Base-by-base conservation (phyloP, 2,888 invertebrate species). In the Parapristionchus giblindavisi region DNA sequence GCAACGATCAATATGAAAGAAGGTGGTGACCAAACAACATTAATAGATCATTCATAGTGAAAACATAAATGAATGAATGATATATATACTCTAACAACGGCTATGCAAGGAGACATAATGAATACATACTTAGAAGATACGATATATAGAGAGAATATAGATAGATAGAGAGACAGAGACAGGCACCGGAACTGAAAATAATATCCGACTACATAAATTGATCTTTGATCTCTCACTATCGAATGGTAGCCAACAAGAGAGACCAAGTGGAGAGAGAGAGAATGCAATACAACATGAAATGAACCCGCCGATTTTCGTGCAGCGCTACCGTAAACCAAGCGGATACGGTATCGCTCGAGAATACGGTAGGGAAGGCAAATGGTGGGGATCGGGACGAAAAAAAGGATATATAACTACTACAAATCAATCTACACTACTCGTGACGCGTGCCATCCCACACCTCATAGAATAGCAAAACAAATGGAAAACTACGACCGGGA, bases 71-170 rank as follows among this genome's bases (percentile, higher is more conserved):
- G n/a, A n/a, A n/a, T n/a, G n/a, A n/a, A n/a, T n/a, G n/a, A n/a
- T 27, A 63, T 63, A 32, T 27, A 63, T 40, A 63, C 63, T 63
- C 63, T 63, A 63, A 63, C 63, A 63, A 63, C 63, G 63, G 43
- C 63, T 63, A 63, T 11, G 38, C n/a, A n/a, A n/a, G n/a, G n/a
- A n/a, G n/a, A n/a, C n/a, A n/a, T n/a, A n/a, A 40, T 63, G 63
- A 63, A 40, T 40, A 63, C 38, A 38, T 38, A 63, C 56, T 27
- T n/a, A 21, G 6, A n/a, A 3, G 63, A 24, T 24, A 63, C 27
- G 63, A 63, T 63, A 63, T 63, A 63, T 63, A 24, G 63, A 63
- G 38, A 40, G 63, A 40, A 27, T 38, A 40, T 38, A 52, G 4
- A 21, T 38, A 27, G 43, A 63, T 40, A 38, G 63, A 40, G 43